Evolutionary conservation across 2,113 vertebrate genomes (phyloP), one percentile per base, ranked within the genome.

Genomic region (Chaetura pelagica): DNA sequence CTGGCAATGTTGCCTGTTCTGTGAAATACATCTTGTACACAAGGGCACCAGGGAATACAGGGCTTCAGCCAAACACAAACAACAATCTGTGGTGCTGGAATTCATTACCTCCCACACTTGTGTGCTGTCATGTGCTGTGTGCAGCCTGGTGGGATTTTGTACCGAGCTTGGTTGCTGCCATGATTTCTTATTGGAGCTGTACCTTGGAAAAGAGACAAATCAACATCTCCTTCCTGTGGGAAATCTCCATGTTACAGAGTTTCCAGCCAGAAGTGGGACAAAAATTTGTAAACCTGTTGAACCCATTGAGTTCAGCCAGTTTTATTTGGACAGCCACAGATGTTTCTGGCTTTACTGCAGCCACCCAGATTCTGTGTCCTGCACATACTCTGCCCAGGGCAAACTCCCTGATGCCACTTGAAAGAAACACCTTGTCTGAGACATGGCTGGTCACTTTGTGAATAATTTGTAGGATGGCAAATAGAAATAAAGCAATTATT

Each of bases 331-430:
- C 16, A 62, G 2, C 2, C 7, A 24, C 6, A 2, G 13, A 1
- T 57, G 10, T 52, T 69, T 91, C 40, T 0, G 0, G 1, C 20
- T 81, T 10, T 67, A 10, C 22, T 55, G 29, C 34, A 64, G 4
- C 22, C 49, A 72, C 15, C 1, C n/a, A 46, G 38, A 24, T 55
- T 67, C 21, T n/a, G 9, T 51, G 23, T 59, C 30, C 35, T 84
- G 10, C 19, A 12, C 1, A 0, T 15, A 20, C 35, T 68, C 32
- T 1, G 1, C 12, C 55, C 27, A 3, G 17, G 26, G 9, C 26
- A 84, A 80, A 32, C 15, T 52, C 44, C 2, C 0, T 19, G 52
- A 80, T n/a, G 14, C 10, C 35, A 54, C 51, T 29, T 54, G 40
- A 52, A 84, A 69, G 35, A 49, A 87, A 38, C 4, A 7, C 1